Base-by-base conservation (phyloP, 2,797 vertebrate genomes). In the Etheostoma perlongum region DNA sequence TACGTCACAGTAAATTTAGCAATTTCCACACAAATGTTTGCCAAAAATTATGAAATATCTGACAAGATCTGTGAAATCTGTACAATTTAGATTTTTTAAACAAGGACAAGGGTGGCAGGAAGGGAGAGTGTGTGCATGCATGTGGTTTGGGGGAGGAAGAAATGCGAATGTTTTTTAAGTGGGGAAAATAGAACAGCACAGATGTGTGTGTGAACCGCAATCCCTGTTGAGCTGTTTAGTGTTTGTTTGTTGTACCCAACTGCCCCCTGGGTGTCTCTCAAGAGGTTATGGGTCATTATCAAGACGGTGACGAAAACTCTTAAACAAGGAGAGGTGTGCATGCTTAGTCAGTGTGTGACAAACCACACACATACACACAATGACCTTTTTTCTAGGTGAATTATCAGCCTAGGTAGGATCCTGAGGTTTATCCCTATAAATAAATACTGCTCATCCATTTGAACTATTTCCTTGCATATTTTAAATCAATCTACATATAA, bases 201-300 rank as follows among this genome's bases (percentile, higher is more conserved):
- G 67, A 83, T 84, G 81, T 84, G 85, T 79, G 42, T 79, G 42
- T 15, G 77, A 86, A 53, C 78, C 68, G 47, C 69, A 42, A 1
- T 78, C 64, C 73, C 85, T 71, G 73, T 88, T 89, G 86, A 90
- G 89, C 67, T 79, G 85, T 93, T 93, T 90, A 92, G 74, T 89
- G 88, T 94, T 93, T 94, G 92, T 93, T 94, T 93, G 92, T 87
- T 78, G 83, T 91, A 78, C 66, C 79, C 80, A 44, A 40, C 81
- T 14, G 51, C 80, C 84, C 85, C 82, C 81, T 55, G 55, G 65
- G 79, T 80, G 70, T 55, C 75, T 86, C 87, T 70, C 83, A 74
- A 82, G 75, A 86, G 89, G 91, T 88, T 89, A 85, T 78, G 72
- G 85, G 90, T 93, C 90, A 94, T 94, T 94, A 93, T 92, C 90